Evolutionary conservation across 2,113 vertebrate species (phyloP).

Genomic region (Emberiza fucata): DNA sequence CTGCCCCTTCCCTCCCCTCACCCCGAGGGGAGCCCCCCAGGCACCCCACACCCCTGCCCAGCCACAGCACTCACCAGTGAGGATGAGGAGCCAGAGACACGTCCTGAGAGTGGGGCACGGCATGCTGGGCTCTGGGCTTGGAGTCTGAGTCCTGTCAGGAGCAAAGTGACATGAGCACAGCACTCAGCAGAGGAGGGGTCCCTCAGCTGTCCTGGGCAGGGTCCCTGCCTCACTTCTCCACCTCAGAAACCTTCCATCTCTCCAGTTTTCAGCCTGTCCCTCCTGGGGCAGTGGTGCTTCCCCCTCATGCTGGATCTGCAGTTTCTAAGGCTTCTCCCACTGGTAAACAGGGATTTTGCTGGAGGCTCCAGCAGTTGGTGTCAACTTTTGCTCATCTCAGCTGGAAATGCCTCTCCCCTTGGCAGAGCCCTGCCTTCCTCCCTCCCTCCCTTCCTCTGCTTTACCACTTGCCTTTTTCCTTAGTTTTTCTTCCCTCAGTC

Average conservation of each 20-base stretch:
- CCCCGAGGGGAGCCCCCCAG: not conserved
- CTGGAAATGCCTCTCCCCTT: not conserved
- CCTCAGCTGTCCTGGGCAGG: accelerated
- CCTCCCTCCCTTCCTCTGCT: not conserved
- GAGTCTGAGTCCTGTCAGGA: not conserved
- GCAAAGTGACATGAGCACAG: not conserved
- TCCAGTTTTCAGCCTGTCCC: not conserved
- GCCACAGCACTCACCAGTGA: conserved; percentile 58
- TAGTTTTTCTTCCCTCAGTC: not conserved
- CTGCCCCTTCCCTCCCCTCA: not conserved
- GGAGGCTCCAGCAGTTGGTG: not conserved
- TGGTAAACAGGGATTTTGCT: conserved; percentile 17
- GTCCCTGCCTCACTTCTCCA: not conserved
- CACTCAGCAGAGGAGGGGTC: not conserved
- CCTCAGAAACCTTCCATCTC: not conserved
- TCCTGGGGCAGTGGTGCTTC: not conserved
- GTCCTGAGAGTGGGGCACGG: not conserved
- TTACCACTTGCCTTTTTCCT: not conserved
- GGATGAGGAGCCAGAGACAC: not conserved
- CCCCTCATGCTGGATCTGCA: not conserved
- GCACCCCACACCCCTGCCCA: not conserved
- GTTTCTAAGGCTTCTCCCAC: not conserved
- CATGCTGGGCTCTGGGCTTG: not conserved
- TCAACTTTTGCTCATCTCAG: conserved; percentile 5
- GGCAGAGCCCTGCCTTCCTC: not conserved